Percentiles rank a stretch among this genome's conserved stretches.
phyloP scores from a whole-genome alignment of 2,888 invertebrate species.

The Dichetophora obliterata region DNA sequence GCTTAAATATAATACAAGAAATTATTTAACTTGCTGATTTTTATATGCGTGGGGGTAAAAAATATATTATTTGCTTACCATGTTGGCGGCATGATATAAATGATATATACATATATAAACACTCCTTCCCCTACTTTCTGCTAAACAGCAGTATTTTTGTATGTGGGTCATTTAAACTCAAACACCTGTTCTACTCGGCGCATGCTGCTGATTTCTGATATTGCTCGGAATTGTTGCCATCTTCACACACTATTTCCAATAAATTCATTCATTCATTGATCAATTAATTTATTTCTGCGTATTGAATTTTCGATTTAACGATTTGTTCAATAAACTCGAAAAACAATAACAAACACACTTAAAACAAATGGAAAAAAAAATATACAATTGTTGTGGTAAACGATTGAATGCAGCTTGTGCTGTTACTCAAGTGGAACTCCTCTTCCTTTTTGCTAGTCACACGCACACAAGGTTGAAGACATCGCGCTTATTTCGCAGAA shows the following conservation, averaged over 20 bases:
- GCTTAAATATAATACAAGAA: too few species aligned
- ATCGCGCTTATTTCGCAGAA: too few species aligned
- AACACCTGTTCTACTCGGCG: background rate
- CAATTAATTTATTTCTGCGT: background rate
- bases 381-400: background rate
- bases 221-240: background rate
- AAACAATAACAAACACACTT: too few species aligned
- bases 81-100: too few species aligned
- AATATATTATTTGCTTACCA: too few species aligned
- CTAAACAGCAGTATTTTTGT: background rate
- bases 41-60: too few species aligned
- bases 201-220: background rate
- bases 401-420: conserved; percentile 1
- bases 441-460: too few species aligned
- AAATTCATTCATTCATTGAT: background rate
- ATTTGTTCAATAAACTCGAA: background rate
- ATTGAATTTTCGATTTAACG: background rate
- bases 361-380: background rate
- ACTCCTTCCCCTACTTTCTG: background rate
- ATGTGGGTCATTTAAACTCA: background rate
- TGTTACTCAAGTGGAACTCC: background rate
- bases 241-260: background rate
- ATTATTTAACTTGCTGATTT: too few species aligned
- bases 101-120: too few species aligned
- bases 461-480: too few species aligned